phyloP scores from a whole-genome alignment of 2,888 invertebrate genomes.

The Lithophane ornitopus region DNA sequence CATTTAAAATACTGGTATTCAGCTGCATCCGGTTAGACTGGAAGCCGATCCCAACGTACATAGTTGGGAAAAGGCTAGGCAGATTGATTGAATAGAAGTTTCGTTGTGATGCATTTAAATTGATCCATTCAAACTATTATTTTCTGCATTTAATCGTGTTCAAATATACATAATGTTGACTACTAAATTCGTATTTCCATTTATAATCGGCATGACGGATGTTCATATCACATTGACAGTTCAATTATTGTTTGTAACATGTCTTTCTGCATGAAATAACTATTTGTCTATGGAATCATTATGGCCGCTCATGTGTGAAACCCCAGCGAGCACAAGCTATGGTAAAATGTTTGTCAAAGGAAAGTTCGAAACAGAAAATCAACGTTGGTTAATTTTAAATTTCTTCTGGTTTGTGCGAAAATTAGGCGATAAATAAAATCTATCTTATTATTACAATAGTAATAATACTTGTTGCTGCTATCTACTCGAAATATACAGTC shows the following conservation, averaged over 20 bases:
- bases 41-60: too few species aligned
- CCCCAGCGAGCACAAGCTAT: slow-evolving; percentile 18
- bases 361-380: slow-evolving; percentile 25
- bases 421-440: not conserved
- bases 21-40: too few species aligned
- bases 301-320: slow-evolving; percentile 53
- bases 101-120: not conserved
- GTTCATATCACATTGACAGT: slow-evolving; percentile 41
- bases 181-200: not conserved
- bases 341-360: slow-evolving; percentile 7
- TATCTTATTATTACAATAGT: not conserved
- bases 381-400: not conserved
- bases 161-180: not conserved
- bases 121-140: not conserved
- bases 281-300: slow-evolving; percentile 49
- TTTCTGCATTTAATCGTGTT: not conserved
- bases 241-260: slow-evolving; percentile 41
- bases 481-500: not conserved
- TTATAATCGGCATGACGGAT: slow-evolving; percentile 31
- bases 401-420: not conserved
- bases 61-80: too few species aligned
- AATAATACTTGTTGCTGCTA: not conserved
- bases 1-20: too few species aligned
- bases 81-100: not conserved
- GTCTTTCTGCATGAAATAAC: slow-evolving; percentile 41